Conservation (phyloP, 2,888 invertebrate genomes). For the Agrochola macilenta region DNA sequence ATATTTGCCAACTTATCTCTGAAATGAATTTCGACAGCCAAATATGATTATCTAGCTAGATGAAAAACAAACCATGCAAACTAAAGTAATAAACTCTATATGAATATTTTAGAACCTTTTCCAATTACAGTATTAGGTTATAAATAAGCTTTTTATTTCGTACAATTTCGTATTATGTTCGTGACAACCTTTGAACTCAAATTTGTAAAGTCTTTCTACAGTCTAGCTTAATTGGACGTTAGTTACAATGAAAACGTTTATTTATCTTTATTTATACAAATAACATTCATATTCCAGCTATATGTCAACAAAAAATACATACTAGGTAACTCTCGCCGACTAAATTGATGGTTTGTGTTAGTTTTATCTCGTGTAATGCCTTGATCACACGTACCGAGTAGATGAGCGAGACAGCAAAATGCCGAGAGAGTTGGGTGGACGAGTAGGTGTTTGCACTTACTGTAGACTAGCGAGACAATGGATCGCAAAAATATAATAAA, state of each 20-base stretch:
- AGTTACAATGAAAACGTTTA: constrained; percentile 23
- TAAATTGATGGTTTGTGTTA: constrained; percentile 38
- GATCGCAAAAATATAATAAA: background rate
- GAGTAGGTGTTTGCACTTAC: too few relatives aligned
- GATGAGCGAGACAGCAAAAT: too few relatives aligned
- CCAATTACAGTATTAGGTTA: background rate
- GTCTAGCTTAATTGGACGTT: constrained; percentile 25
- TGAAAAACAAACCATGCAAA: constrained; percentile 25
- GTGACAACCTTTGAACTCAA: constrained; percentile 18
- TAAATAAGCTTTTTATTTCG: constrained; percentile 14
- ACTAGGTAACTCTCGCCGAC: constrained; percentile 3
- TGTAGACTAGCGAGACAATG: background rate
- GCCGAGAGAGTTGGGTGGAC: too few relatives aligned
- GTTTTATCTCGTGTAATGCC: constrained; percentile 24
- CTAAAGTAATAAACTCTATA: constrained; percentile 28
- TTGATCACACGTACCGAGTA: too few relatives aligned
- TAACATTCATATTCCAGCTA: constrained; percentile 18
- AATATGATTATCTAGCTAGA: constrained; percentile 16
- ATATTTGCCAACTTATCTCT: constrained; percentile 18
- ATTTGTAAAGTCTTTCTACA: constrained; percentile 8
- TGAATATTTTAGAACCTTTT: constrained; percentile 29
- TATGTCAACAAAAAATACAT: constrained; percentile 31
- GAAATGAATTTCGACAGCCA: background rate
- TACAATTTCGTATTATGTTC: constrained; percentile 14
- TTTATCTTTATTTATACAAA: constrained; percentile 30